Evolutionary conservation across 1,140 invertebrate genomes (phyloP).

Genomic region (Stratiolaelaps scimitus): DNA sequence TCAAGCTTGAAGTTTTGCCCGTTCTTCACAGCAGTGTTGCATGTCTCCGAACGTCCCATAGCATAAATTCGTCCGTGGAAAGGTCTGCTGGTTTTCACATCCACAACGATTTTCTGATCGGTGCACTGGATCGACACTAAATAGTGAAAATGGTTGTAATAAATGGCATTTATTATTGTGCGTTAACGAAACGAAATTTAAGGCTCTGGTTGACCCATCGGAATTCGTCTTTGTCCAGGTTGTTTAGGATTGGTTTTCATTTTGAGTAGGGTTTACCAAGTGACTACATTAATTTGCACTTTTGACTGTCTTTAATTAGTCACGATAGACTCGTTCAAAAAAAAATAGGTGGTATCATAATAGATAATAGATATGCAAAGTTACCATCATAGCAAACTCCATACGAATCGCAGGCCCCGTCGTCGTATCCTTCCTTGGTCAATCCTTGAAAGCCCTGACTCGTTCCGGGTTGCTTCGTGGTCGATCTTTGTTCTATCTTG

Average conservation of each 20-base stretch:
- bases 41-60: conserved; percentile 77
- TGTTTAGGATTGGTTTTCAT: too few relatives aligned
- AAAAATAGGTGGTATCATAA: too few relatives aligned
- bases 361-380: conserved; percentile 15
- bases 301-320: too few relatives aligned
- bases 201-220: too few relatives aligned
- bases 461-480: not conserved
- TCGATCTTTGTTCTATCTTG: conserved; percentile 8
- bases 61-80: conserved; percentile 90
- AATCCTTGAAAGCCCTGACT: not conserved
- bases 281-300: too few relatives aligned
- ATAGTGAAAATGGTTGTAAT: too few relatives aligned
- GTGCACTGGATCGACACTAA: conserved; percentile 82
- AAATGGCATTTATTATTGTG: too few relatives aligned
- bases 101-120: conserved; percentile 79
- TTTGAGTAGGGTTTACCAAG: too few relatives aligned
- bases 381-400: conserved; percentile 87
- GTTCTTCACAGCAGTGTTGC: conserved; percentile 82
- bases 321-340: too few relatives aligned
- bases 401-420: conserved; percentile 62
- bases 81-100: conserved; percentile 77
- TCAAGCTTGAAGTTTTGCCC: conserved; percentile 80
- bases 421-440: conserved; percentile 30
- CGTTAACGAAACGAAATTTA: too few relatives aligned
- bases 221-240: too few relatives aligned